Conservation (phyloP, 64 coral and sea anemone species). For the Astreopora myriophthalma region DNA sequence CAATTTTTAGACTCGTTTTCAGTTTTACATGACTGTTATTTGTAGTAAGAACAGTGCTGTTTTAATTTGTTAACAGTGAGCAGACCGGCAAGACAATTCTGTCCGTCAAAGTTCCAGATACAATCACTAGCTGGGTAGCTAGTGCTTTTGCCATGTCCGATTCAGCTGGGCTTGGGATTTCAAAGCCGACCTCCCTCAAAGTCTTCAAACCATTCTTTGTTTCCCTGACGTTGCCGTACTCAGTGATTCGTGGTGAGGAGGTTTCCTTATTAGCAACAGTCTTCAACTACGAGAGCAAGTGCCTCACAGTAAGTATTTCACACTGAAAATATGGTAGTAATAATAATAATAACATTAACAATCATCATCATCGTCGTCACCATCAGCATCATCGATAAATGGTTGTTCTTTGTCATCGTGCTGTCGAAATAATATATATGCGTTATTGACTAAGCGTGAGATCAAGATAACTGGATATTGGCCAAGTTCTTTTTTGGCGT, state of each 20-base stretch:
- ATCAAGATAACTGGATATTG: too few species aligned
- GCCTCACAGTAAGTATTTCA: slow-evolving; percentile 69
- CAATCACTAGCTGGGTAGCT: slow-evolving; percentile 90
- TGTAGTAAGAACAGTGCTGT: neutral
- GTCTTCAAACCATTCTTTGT: slow-evolving; percentile 95
- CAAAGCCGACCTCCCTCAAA: slow-evolving; percentile 71
- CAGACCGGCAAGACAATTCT: slow-evolving; percentile 51
- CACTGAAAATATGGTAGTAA: too few species aligned
- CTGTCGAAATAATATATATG: too few species aligned
- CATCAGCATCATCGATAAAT: too few species aligned
- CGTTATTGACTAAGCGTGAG: too few species aligned
- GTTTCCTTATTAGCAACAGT: slow-evolving; percentile 76
- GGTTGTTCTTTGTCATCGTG: too few species aligned
- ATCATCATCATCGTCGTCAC: too few species aligned
- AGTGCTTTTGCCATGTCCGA: slow-evolving; percentile 94
- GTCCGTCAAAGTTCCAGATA: slow-evolving; percentile 81
- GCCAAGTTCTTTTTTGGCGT: too few species aligned
- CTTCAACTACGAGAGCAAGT: slow-evolving; percentile 88
- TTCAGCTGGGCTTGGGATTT: slow-evolving; percentile 79
- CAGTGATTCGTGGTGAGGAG: slow-evolving; percentile 92
- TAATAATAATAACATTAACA: too few species aligned
- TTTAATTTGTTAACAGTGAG: slow-evolving; percentile 41
- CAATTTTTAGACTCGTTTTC: too few species aligned
- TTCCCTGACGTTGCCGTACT: slow-evolving; percentile 89
- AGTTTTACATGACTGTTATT: neutral